Evolutionary conservation across 2,113 vertebrate genomes (phyloP).

Genomic region (Sorex fumeus): DNA sequence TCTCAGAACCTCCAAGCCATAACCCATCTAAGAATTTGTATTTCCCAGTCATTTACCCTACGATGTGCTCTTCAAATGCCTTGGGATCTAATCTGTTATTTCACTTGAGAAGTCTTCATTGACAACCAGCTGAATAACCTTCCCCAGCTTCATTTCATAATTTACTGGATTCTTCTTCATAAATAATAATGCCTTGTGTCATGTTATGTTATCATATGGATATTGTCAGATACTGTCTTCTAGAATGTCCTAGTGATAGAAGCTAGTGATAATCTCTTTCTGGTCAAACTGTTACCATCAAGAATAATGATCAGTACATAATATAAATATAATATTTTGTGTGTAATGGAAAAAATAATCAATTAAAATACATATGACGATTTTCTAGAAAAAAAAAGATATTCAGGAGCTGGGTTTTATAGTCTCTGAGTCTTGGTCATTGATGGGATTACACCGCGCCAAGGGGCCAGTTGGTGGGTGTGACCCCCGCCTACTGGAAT

Average conservation of each 20-base stretch:
- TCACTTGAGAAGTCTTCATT: not conserved
- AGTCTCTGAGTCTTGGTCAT: too few species aligned
- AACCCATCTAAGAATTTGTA: rapidly evolving
- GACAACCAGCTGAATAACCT: rapidly evolving
- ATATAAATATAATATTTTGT: constrained; percentile 44
- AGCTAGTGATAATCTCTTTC: not conserved
- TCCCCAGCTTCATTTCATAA: not conserved
- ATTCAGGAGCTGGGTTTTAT: too few species aligned
- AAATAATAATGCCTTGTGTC: not conserved
- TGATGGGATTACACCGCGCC: too few species aligned
- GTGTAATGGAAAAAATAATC: not conserved
- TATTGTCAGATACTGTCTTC: not conserved
- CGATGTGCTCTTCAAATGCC: not conserved
- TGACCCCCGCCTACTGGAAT: too few species aligned
- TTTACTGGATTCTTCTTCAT: not conserved
- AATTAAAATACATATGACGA: not conserved
- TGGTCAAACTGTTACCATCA: not conserved
- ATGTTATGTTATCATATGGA: not conserved
- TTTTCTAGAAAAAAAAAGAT: too few species aligned
- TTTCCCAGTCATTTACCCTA: not conserved
- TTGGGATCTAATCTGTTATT: not conserved
- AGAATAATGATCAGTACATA: not conserved
- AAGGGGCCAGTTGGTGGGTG: too few species aligned
- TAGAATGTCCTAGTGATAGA: not conserved
- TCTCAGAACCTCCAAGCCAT: rapidly evolving